Conservation (phyloP, 2,888 invertebrate genomes). For the Agrotis clavis region DNA sequence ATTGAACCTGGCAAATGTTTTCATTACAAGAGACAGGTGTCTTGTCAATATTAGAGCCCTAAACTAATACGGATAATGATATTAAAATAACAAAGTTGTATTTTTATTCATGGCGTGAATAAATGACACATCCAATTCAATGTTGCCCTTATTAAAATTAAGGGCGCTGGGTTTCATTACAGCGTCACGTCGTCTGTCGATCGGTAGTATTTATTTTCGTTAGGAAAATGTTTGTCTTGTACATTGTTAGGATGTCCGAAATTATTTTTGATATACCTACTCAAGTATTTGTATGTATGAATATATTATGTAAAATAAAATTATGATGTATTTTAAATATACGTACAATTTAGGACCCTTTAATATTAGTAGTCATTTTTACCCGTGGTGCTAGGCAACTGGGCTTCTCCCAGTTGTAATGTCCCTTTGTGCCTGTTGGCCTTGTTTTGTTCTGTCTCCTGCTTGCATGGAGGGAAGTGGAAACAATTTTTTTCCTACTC, state of each 20-base stretch:
- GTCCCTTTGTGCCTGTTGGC: too few species aligned
- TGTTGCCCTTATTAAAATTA: constrained; percentile 20
- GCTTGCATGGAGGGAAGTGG: too few species aligned
- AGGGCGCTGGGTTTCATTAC: not conserved
- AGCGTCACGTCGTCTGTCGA: too few species aligned
- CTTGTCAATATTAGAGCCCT: constrained; percentile 21
- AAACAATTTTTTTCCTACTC: too few species aligned
- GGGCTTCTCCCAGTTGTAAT: too few species aligned
- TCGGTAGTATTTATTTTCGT: not conserved
- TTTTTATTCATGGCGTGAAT: constrained; percentile 1
- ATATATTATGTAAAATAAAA: too few species aligned
- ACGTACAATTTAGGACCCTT: too few species aligned
- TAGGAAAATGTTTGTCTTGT: not conserved
- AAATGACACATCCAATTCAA: constrained; percentile 10
- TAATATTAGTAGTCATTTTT: too few species aligned
- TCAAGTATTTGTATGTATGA: not conserved
- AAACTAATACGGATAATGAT: constrained; percentile 42
- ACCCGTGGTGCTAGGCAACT: too few species aligned
- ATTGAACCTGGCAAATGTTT: constrained; percentile 30
- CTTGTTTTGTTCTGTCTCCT: too few species aligned
- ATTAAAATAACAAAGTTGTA: constrained; percentile 12
- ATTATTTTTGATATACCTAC: not conserved
- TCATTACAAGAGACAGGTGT: constrained; percentile 20
- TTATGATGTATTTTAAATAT: too few species aligned
- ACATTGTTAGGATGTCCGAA: not conserved